phyloP scores from a whole-genome alignment of 2,888 invertebrate species.

The Drosophila imparisetae region DNA sequence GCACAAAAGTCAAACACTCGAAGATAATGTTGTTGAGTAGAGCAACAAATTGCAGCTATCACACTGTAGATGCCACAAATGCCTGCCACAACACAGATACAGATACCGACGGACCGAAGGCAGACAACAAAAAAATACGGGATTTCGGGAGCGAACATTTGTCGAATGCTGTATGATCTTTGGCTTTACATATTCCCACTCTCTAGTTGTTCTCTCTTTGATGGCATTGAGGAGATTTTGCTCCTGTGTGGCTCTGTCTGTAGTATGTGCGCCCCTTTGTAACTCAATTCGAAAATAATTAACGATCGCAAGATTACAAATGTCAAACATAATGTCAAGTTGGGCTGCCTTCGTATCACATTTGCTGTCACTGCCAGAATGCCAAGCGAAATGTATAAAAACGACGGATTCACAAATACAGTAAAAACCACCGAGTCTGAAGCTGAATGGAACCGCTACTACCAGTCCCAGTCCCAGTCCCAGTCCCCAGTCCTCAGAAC shows the following conservation, averaged over 20 bases:
- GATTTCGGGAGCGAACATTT: slow-evolving; percentile 44
- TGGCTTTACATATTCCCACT: slow-evolving; percentile 27
- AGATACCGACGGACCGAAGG: slow-evolving; percentile 13
- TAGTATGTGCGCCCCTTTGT: slow-evolving; percentile 46
- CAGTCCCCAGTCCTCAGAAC: neutral
- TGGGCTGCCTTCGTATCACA: slow-evolving; percentile 68
- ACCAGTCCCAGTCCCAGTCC: neutral
- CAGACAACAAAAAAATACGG: slow-evolving; percentile 12
- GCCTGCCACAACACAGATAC: slow-evolving; percentile 23
- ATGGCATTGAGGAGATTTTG: slow-evolving; percentile 19
- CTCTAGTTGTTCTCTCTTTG: neutral
- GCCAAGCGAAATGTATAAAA: slow-evolving; percentile 59
- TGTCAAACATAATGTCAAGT: slow-evolving; percentile 84
- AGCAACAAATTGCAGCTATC: slow-evolving; percentile 82
- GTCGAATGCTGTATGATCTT: slow-evolving; percentile 69
- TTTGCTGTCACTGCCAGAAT: slow-evolving; percentile 54
- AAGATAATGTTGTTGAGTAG: slow-evolving; percentile 72
- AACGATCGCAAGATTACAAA: slow-evolving; percentile 84
- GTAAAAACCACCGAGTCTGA: slow-evolving; percentile 52
- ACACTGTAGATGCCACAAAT: slow-evolving; percentile 71
- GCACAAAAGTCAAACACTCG: slow-evolving; percentile 80
- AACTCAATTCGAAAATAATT: slow-evolving; percentile 83
- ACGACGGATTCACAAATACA: slow-evolving; percentile 37
- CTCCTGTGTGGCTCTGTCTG: slow-evolving; percentile 68
- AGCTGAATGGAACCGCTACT: slow-evolving; percentile 30